Evolutionary conservation across 2,113 vertebrate species (phyloP).

Genomic region (Menidia beryllina): DNA sequence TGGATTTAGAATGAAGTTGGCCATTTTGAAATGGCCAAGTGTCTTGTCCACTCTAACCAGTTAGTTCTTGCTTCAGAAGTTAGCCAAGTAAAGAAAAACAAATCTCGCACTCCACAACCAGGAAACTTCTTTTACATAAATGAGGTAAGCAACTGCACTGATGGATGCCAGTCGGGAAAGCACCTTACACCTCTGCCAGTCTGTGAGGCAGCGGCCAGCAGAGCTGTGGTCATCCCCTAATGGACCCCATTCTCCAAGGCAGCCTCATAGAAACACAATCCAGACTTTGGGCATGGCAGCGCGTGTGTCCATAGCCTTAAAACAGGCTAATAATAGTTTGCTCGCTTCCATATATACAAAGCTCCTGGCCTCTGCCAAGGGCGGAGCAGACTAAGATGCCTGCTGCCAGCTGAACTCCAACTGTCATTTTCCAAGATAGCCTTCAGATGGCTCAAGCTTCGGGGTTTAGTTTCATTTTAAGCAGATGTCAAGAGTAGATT

Average conservation of each 20-base stretch:
- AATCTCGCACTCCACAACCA: conserved; percentile 51
- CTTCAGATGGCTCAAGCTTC: conserved; percentile 45
- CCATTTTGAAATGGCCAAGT: neutral
- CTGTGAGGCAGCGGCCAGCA: conserved; percentile 34
- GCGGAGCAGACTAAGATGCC: conserved; percentile 43
- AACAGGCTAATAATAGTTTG: conserved; percentile 62
- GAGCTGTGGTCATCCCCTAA: conserved; percentile 33
- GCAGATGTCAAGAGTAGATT: conserved; percentile 22
- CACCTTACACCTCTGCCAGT: conserved; percentile 58
- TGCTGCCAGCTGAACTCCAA: conserved; percentile 29
- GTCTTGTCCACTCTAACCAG: conserved; percentile 6
- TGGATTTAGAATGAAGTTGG: neutral
- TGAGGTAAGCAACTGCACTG: conserved; percentile 51
- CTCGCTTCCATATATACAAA: conserved; percentile 57
- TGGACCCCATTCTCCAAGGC: conserved; percentile 25
- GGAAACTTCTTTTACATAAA: conserved; percentile 62
- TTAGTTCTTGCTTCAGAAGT: conserved; percentile 20
- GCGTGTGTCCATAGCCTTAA: conserved; percentile 43
- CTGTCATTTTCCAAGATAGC: conserved; percentile 35
- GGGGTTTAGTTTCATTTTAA: conserved; percentile 25
- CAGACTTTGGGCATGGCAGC: conserved; percentile 34
- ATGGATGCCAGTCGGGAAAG: conserved; percentile 71
- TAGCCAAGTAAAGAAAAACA: conserved; percentile 35
- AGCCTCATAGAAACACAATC: conserved; percentile 22
- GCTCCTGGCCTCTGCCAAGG: conserved; percentile 36